Percentiles rank a stretch among this genome's conserved stretches.
phyloP scores from a whole-genome alignment of 2,113 vertebrate species.

The Psilopsiagon aymara region DNA sequence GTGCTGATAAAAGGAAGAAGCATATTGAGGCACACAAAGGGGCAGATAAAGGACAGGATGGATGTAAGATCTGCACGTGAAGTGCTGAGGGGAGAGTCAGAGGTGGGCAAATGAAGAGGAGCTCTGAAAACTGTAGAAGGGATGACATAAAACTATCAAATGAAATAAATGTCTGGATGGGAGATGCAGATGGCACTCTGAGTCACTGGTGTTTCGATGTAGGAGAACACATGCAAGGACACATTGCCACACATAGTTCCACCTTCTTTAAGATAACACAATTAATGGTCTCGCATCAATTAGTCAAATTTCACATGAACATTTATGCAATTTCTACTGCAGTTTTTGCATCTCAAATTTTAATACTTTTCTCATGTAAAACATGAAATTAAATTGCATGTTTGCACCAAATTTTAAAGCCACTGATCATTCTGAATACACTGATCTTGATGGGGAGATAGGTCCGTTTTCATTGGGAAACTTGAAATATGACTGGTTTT shows the following conservation, averaged over 20 bases:
- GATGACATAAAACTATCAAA: slow-evolving; percentile 1
- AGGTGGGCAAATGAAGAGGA: not conserved
- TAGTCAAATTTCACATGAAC: not conserved
- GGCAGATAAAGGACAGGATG: not conserved
- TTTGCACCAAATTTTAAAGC: not conserved
- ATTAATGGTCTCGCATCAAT: not conserved
- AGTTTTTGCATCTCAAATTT: not conserved
- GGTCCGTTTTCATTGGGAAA: not conserved
- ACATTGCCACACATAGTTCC: slow-evolving; percentile 19
- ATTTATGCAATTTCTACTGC: not conserved
- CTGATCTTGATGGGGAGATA: not conserved
- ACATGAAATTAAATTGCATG: not conserved
- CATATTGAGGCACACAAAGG: not conserved
- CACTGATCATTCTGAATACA: not conserved
- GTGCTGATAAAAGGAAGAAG: slow-evolving; percentile 30
- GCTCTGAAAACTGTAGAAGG: not conserved
- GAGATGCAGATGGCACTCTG: slow-evolving; percentile 49
- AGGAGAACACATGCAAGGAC: slow-evolving; percentile 47
- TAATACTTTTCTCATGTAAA: not conserved
- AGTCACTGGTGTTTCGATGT: slow-evolving; percentile 14
- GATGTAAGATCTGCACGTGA: not conserved
- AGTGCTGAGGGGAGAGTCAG: not conserved
- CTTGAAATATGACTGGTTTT: not conserved
- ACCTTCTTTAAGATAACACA: slow-evolving; percentile 20
- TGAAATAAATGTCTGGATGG: slow-evolving; percentile 8